Conservation (phyloP, 2,888 invertebrate genomes). For the Eledone cirrhosa region DNA sequence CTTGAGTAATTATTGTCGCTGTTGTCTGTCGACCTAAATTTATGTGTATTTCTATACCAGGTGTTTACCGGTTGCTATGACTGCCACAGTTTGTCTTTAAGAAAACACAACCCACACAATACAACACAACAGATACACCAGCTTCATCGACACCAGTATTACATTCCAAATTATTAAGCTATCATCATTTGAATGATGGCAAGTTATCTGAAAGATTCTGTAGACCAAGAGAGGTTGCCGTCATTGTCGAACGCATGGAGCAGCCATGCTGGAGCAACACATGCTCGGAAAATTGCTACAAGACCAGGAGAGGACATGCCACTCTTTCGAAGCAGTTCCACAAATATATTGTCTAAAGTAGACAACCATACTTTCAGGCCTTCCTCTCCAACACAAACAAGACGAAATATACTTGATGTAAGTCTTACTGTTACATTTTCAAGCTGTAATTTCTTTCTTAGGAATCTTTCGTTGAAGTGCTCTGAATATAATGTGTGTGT, state of each 20-base stretch:
- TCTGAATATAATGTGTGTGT: background rate
- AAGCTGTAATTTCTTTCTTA: background rate
- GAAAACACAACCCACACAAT: too few relatives aligned
- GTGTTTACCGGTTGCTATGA: too few relatives aligned
- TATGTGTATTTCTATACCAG: too few relatives aligned
- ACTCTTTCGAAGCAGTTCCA: background rate
- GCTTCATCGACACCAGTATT: too few relatives aligned
- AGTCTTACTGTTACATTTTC: slow-evolving; percentile 16
- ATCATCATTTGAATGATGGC: slow-evolving; percentile 10
- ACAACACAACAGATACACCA: too few relatives aligned
- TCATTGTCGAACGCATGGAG: background rate
- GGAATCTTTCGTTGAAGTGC: background rate
- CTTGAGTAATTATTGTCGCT: too few relatives aligned
- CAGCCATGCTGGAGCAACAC: background rate
- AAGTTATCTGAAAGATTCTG: slow-evolving; percentile 4
- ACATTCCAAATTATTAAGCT: too few relatives aligned
- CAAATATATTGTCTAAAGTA: background rate
- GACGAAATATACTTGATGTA: slow-evolving; percentile 40
- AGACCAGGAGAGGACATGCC: background rate
- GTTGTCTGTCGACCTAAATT: too few relatives aligned
- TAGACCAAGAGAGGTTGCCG: background rate
- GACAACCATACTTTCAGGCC: slow-evolving; percentile 37
- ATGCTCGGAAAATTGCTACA: background rate
- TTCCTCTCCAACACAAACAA: slow-evolving; percentile 41
- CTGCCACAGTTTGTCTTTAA: too few relatives aligned